Percentiles rank a stretch among this genome's conserved stretches.
phyloP scores from a whole-genome alignment of 1,140 invertebrate genomes.

The Bilobella aurantiaca region DNA sequence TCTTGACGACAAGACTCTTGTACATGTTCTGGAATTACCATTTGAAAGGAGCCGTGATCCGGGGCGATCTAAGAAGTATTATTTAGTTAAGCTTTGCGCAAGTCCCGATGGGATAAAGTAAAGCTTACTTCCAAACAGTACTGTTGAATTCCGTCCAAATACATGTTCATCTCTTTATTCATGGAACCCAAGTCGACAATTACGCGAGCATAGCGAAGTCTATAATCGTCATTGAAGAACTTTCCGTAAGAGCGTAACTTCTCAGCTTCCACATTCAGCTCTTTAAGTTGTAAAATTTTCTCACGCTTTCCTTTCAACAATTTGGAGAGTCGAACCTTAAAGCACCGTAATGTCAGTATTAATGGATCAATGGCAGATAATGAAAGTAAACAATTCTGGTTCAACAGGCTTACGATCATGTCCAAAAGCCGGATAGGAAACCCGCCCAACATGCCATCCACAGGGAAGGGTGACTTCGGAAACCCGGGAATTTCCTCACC shows the following conservation, averaged over 20 bases:
- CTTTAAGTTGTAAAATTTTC: constrained; percentile 66
- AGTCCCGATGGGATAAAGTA: too few relatives aligned
- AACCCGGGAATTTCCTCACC: constrained; percentile 41
- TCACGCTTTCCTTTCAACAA: constrained; percentile 70
- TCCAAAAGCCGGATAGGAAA: constrained; percentile 78
- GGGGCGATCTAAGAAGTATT: constrained; percentile 54
- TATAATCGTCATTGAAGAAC: constrained; percentile 64
- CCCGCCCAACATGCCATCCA: constrained; percentile 55
- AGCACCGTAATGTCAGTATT: too few relatives aligned
- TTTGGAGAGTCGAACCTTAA: constrained; percentile 62
- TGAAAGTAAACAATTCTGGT: constrained; percentile 5
- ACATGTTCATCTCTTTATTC: constrained; percentile 75
- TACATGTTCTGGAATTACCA: constrained; percentile 75
- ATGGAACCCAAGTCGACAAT: constrained; percentile 84
- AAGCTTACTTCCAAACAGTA: constrained; percentile 66
- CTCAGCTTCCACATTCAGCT: constrained; percentile 85
- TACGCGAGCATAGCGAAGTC: constrained; percentile 74
- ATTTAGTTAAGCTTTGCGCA: too few relatives aligned
- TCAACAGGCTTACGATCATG: constrained; percentile 55
- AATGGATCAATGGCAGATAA: neutral
- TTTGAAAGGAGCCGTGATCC: constrained; percentile 72
- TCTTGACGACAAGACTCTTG: constrained; percentile 76
- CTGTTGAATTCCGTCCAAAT: constrained; percentile 70
- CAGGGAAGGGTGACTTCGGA: constrained; percentile 39
- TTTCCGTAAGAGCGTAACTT: constrained; percentile 68